Conservation (phyloP, 2,113 vertebrate species). For the Alligator mississippiensis region DNA sequence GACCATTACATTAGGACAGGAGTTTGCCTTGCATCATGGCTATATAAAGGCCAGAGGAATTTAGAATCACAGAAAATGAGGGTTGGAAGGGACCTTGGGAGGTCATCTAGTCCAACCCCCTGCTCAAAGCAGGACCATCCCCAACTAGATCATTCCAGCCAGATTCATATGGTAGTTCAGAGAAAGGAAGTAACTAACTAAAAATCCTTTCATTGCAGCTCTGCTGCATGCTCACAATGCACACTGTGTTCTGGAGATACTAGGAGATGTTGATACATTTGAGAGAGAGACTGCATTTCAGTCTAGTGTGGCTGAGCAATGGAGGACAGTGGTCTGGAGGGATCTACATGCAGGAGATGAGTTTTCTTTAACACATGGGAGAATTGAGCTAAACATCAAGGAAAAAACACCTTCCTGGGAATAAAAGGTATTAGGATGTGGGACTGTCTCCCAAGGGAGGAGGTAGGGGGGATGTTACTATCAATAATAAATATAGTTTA, state of each 20-base stretch:
- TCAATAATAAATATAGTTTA: neutral
- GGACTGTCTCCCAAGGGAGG: conserved; percentile 25
- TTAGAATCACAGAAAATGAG: neutral
- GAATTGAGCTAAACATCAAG: conserved; percentile 31
- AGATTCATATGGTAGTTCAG: neutral
- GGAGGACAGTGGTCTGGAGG: conserved; percentile 34
- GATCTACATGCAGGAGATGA: conserved; percentile 51
- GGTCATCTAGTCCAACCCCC: too few species aligned
- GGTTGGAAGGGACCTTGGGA: neutral
- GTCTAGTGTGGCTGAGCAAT: conserved; percentile 61
- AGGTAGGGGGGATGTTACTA: conserved; percentile 50
- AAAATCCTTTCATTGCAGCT: neutral
- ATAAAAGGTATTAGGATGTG: neutral
- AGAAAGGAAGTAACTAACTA: neutral
- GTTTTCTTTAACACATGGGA: conserved; percentile 16
- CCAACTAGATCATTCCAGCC: too few species aligned
- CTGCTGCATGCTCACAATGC: neutral
- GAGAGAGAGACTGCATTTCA: conserved; percentile 7
- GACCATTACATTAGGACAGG: neutral
- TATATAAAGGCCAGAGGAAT: neutral
- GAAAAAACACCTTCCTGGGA: conserved; percentile 56
- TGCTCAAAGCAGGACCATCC: too few species aligned
- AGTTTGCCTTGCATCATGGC: rapidly evolving
- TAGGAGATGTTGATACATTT: conserved; percentile 27
- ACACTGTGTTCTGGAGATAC: neutral